Conservation (phyloP, 1,140 invertebrate species). For the Bradynema listronoti region DNA sequence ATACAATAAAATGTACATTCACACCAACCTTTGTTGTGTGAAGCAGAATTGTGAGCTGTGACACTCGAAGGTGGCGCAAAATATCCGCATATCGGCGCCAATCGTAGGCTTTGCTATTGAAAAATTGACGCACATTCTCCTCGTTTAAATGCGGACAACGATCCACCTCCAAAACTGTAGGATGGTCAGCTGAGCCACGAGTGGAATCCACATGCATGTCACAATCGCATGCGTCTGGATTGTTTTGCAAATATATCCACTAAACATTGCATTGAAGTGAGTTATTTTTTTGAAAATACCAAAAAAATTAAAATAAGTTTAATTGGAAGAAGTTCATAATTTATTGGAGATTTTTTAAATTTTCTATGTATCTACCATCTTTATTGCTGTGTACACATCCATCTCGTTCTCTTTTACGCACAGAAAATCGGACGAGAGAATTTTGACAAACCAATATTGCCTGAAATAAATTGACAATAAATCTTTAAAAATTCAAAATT, state of each 20-base stretch:
- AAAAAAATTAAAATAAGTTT: no score
- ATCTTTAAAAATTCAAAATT: neutral
- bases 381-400: constrained; percentile 27
- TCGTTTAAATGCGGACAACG: no score
- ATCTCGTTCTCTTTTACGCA: constrained; percentile 26
- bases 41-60: constrained; percentile 5
- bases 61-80: constrained; percentile 4
- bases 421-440: constrained; percentile 5
- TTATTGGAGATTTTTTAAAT: no score
- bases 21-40: neutral
- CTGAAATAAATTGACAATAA: constrained; percentile 20
- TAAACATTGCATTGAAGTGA: neutral
- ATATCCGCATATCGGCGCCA: constrained; percentile 1
- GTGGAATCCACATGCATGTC: no score
- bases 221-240: neutral
- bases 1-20: no score
- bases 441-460: constrained; percentile 5
- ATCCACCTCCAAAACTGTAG: no score
- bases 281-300: no score
- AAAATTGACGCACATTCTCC: neutral
- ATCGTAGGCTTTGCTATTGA: neutral
- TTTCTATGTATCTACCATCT: neutral
- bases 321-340: no score
- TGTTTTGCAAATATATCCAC: constrained; percentile 9
- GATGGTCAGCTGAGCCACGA: no score